Evolutionary conservation across 1,140 invertebrate species (phyloP).

Genomic region (Lucilia cuprina): DNA sequence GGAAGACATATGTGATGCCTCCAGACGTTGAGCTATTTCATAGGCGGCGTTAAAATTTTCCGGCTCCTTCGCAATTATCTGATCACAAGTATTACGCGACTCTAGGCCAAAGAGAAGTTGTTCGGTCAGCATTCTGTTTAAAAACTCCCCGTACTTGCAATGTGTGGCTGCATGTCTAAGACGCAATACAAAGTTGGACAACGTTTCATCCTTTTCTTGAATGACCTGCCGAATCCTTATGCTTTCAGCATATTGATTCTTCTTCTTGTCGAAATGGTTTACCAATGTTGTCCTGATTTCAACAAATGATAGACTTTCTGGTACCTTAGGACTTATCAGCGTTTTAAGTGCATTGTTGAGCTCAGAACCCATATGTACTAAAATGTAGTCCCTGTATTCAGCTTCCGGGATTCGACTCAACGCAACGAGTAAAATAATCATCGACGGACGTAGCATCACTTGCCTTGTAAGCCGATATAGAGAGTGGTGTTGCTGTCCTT

Average conservation of each 20-base stretch:
- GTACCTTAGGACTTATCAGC: background rate
- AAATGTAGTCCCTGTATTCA: background rate
- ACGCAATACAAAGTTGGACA: background rate
- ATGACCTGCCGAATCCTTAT: background rate
- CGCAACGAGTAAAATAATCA: background rate
- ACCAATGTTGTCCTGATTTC: background rate
- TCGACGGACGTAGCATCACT: background rate
- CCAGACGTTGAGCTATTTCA: background rate
- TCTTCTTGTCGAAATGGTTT: background rate
- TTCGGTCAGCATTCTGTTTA: too few species aligned
- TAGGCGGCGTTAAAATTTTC: too few species aligned
- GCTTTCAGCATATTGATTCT: background rate
- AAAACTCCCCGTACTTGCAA: background rate
- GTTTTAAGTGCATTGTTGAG: background rate
- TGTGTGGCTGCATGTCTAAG: background rate
- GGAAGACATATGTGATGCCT: background rate
- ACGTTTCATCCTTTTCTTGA: background rate
- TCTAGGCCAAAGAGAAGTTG: too few species aligned
- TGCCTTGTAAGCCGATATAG: background rate
- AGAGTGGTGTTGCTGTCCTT: background rate
- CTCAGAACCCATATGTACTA: background rate
- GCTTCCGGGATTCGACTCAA: background rate
- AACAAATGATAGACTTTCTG: background rate
- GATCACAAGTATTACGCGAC: too few species aligned
- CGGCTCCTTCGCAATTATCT: too few species aligned